phyloP scores from a whole-genome alignment of 2,888 invertebrate genomes.

The Thalpophila matura region DNA sequence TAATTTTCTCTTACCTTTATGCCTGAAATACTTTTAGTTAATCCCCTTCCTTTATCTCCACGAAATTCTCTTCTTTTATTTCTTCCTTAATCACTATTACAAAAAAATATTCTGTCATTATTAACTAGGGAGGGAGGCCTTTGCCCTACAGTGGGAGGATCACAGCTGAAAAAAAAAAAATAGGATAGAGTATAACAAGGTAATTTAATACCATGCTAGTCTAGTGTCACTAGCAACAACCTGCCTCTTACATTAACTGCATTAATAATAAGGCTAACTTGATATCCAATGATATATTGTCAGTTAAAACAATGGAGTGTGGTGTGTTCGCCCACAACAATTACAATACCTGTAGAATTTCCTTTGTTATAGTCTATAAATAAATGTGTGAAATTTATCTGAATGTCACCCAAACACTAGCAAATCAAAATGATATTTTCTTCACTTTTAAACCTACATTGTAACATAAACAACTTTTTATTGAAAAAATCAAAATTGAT shows the following conservation, averaged over 20 bases:
- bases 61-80: background rate
- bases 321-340: background rate
- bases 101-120: no score
- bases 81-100: no score
- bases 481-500: background rate
- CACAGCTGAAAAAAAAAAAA: no score
- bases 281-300: constrained; percentile 30
- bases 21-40: no score
- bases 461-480: background rate
- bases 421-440: background rate
- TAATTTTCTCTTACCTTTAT: no score
- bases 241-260: constrained; percentile 31
- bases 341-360: constrained; percentile 3
- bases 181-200: no score
- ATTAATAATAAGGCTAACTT: constrained; percentile 42
- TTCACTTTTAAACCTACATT: no score
- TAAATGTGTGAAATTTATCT: constrained; percentile 7
- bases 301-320: constrained; percentile 35
- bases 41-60: background rate
- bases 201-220: no score
- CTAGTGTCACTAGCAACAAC: constrained; percentile 1
- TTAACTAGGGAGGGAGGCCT: no score
- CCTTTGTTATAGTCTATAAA: constrained; percentile 11
- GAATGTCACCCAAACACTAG: background rate
- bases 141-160: no score